Evolutionary conservation across 2,888 invertebrate genomes (phyloP).

Genomic region (Mellilla xanthometata): DNA sequence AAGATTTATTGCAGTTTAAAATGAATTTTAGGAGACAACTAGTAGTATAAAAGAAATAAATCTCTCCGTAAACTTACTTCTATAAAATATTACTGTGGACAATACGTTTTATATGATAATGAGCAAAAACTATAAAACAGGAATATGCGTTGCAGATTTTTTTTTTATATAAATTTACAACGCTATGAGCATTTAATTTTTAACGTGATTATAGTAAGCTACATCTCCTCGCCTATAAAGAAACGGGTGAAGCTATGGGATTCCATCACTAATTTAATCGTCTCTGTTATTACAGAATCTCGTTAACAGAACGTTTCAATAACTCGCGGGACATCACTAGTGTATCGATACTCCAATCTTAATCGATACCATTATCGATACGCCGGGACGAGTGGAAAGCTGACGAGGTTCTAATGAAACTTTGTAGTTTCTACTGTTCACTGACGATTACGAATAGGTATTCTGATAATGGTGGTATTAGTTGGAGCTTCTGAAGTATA

Average conservation of each 20-base stretch:
- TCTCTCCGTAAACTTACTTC: no score
- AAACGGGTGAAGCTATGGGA: slow-evolving; percentile 25
- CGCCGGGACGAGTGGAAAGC: slow-evolving; percentile 24
- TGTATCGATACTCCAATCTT: slow-evolving; percentile 43
- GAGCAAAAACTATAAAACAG: no score
- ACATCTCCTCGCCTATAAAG: slow-evolving; percentile 6
- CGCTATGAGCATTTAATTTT: no score
- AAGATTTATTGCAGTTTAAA: no score
- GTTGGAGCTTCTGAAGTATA: no score
- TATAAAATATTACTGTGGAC: no score
- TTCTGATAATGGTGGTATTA: no score
- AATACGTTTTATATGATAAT: no score
- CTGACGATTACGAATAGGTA: neutral
- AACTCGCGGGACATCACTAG: slow-evolving; percentile 28
- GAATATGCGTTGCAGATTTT: no score
- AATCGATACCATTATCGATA: slow-evolving; percentile 60
- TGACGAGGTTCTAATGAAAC: slow-evolving; percentile 13
- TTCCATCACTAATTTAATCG: slow-evolving; percentile 38
- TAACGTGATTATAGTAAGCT: neutral
- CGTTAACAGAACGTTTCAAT: slow-evolving; percentile 33
- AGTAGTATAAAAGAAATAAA: no score
- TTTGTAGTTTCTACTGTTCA: slow-evolving; percentile 11
- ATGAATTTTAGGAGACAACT: no score
- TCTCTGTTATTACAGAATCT: slow-evolving; percentile 30
- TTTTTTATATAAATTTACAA: no score